A percentile compares a stretch with the other conserved stretches of the same genome.
Conservation (phyloP, 2,888 invertebrate genomes). For the Matsumyia berberina region DNA sequence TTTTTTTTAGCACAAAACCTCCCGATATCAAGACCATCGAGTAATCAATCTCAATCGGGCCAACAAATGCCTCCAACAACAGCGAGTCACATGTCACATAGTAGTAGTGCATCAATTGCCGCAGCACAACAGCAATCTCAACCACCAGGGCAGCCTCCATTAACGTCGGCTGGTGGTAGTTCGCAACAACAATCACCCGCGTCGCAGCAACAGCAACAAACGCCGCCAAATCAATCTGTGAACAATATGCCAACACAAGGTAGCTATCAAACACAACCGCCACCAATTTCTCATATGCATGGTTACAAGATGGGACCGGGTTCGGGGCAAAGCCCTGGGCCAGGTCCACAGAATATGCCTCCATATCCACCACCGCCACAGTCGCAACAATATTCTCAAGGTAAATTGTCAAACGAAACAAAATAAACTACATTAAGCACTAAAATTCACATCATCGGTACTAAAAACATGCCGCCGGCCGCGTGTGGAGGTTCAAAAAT, state of each 20-base stretch:
- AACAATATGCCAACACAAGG: conserved; percentile 83
- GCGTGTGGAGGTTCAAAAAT: not conserved
- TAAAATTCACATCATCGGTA: conserved; percentile 8
- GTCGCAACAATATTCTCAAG: conserved; percentile 86
- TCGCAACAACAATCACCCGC: conserved; percentile 82
- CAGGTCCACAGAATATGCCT: conserved; percentile 85
- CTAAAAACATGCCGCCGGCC: conserved; percentile 9
- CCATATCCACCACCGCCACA: conserved; percentile 86
- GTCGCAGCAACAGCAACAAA: conserved; percentile 82
- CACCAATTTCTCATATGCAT: conserved; percentile 83
- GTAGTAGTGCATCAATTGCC: conserved; percentile 80
- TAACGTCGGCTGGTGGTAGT: conserved; percentile 81
- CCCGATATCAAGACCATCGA: conserved; percentile 98
- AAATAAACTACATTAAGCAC: conserved; percentile 12
- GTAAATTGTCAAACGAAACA: conserved; percentile 80
- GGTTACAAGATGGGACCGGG: conserved; percentile 88
- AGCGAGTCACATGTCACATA: conserved; percentile 80
- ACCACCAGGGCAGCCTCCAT: conserved; percentile 71
- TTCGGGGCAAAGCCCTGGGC: conserved; percentile 85
- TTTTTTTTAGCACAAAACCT: conserved; percentile 90
- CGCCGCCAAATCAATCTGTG: conserved; percentile 81
- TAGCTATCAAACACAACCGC: conserved; percentile 81
- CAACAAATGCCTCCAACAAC: conserved; percentile 82
- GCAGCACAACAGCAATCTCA: conserved; percentile 81
- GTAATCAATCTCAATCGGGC: conserved; percentile 89